Percentiles rank a stretch among this genome's conserved stretches.
Conservation (phyloP, 2,113 vertebrate genomes). For the Pedionomus torquatus region DNA sequence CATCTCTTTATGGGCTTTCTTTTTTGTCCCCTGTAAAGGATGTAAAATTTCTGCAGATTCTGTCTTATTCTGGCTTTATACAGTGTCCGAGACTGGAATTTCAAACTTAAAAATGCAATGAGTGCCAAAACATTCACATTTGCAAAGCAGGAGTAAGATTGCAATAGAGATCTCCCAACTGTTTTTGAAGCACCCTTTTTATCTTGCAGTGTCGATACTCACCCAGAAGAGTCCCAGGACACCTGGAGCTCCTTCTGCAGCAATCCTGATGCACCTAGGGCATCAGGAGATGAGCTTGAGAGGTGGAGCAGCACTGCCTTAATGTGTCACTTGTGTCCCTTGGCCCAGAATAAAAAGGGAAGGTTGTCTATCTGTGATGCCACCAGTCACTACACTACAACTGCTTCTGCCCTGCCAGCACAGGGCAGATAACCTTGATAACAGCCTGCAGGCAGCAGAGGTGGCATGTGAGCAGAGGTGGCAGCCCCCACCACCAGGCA, state of each 20-base stretch:
- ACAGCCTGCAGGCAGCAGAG: not conserved
- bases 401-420: fast-evolving
- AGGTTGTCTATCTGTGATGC: not conserved
- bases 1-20: not conserved
- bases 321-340: not conserved
- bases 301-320: not conserved
- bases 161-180: not conserved
- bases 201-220: not conserved
- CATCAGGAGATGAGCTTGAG: not conserved
- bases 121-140: not conserved
- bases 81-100: not conserved
- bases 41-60: not conserved
- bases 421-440: no score
- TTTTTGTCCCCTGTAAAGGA: not conserved
- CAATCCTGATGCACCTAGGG: not conserved
- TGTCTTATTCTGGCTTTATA: not conserved
- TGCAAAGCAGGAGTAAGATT: not conserved
- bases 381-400: not conserved
- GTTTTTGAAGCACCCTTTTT: not conserved
- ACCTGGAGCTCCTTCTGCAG: not conserved
- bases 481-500: not conserved
- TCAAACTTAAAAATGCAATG: not conserved
- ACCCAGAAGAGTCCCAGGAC: not conserved
- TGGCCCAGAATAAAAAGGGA: not conserved
- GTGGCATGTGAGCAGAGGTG: fast-evolving